These are phyloP conservation scores for Scophthalmus maximus DNA, from an alignment of 2,113 vertebrate species.

Conservation along the genomic window DNA sequence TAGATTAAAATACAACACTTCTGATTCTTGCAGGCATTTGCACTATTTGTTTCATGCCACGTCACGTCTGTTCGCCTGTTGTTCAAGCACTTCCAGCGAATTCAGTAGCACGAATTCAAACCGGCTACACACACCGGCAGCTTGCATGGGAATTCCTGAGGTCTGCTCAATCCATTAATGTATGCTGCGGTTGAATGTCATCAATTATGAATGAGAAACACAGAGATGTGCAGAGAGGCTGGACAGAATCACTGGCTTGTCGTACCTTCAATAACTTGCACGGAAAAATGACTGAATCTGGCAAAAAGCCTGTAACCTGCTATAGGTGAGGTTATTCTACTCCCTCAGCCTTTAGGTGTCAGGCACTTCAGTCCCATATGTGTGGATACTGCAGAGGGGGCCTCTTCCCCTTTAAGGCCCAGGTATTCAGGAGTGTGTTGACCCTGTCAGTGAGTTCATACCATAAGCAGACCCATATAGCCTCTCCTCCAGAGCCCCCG, in stretches of 20 bases:
- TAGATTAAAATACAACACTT: not conserved
- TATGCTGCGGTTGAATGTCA: conserved; percentile 79
- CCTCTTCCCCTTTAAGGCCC: conserved; percentile 75
- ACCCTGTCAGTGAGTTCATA: conserved; percentile 77
- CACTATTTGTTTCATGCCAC: conserved; percentile 22
- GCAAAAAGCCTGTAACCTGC: not conserved
- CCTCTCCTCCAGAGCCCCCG: conserved; percentile 74
- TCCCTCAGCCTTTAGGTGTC: conserved; percentile 44
- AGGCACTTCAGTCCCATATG: conserved; percentile 31
- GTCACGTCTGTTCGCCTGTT: conserved; percentile 5
- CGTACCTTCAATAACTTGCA: conserved; percentile 15
- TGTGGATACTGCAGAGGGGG: conserved; percentile 49
- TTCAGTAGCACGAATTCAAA: conserved; percentile 51
- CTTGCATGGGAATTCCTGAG: conserved; percentile 78
- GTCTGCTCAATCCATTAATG: conserved; percentile 78
- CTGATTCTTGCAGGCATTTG: conserved; percentile 1
- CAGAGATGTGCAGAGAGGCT: conserved; percentile 52
- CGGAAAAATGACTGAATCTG: not conserved
- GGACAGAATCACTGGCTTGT: conserved; percentile 30
- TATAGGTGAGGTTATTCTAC: conserved; percentile 26
- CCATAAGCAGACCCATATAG: conserved; percentile 79
- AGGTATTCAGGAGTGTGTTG: conserved; percentile 67
- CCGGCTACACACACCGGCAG: conserved; percentile 56
- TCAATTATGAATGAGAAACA: conserved; percentile 81
- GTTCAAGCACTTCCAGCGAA: conserved; percentile 30